Evolutionary conservation across 23 tunicate genomes (phyloP).

Genomic region (Oikopleura dioica): DNA sequence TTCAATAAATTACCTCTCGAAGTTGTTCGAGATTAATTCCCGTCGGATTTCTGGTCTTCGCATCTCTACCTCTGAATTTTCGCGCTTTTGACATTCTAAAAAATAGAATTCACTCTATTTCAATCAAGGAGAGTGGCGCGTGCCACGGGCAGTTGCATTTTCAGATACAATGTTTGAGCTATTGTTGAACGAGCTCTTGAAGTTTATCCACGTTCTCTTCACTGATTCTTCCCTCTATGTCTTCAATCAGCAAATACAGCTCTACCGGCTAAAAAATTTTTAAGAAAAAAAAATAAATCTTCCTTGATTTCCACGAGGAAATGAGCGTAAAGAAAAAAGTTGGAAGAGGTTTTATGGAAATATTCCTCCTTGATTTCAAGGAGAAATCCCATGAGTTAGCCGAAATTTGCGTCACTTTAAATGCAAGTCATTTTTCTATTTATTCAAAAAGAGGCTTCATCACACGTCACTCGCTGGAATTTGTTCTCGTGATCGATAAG

Average conservation of each 20-base stretch:
- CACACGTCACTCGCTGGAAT: neutral
- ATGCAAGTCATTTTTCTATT: too few species aligned
- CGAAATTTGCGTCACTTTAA: too few species aligned
- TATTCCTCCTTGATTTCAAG: too few species aligned
- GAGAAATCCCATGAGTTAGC: too few species aligned
- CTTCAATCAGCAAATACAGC: neutral
- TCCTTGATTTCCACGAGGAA: too few species aligned
- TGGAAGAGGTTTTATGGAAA: too few species aligned
- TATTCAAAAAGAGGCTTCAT: constrained; percentile 4
- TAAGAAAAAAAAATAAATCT: too few species aligned
- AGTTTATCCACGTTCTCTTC: constrained; percentile 1
- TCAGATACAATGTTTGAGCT: too few species aligned
- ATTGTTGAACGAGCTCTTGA: neutral
- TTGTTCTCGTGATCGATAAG: neutral
- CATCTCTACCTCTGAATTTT: neutral
- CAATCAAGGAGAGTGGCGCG: too few species aligned
- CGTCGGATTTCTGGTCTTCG: neutral
- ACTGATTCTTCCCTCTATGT: neutral
- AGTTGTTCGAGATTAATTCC: neutral
- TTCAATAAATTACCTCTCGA: constrained; percentile 1
- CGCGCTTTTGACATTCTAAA: constrained; percentile 12
- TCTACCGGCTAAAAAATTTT: constrained; percentile 3
- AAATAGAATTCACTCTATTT: too few species aligned
- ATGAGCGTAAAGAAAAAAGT: too few species aligned
- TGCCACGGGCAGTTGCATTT: too few species aligned